Conservation (phyloP, 2,113 vertebrate species). For the Eulacestoma nigropectus region DNA sequence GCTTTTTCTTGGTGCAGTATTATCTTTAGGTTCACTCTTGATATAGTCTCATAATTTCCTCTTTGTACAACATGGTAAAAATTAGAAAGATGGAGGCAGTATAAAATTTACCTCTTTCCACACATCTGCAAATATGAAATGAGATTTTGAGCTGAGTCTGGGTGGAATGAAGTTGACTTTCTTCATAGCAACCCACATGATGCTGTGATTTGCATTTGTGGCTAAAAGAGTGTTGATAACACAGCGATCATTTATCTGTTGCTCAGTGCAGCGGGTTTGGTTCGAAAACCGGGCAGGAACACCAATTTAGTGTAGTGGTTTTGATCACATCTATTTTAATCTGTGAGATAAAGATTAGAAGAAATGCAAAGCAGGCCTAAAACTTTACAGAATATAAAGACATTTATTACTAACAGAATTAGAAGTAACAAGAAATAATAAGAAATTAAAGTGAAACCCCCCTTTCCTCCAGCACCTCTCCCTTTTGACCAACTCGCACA, state of each 20-base stretch:
- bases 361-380: too few species aligned
- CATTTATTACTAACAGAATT: too few species aligned
- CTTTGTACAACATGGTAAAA: not conserved
- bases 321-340: too few species aligned
- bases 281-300: too few species aligned
- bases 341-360: too few species aligned
- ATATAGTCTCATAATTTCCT: not conserved
- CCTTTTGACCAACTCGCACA: too few species aligned
- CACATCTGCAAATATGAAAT: not conserved
- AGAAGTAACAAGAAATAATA: too few species aligned
- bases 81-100: not conserved
- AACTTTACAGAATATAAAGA: too few species aligned
- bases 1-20: not conserved
- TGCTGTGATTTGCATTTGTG: not conserved
- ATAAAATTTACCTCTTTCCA: not conserved
- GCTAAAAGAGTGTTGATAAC: not conserved
- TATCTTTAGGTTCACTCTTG: not conserved
- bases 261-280: too few species aligned
- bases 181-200: rapidly evolving
- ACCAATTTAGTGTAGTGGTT: too few species aligned
- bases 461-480: too few species aligned
- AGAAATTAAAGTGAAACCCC: too few species aligned
- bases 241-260: not conserved
- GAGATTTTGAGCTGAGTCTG: not conserved
- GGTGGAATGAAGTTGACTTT: not conserved